These are phyloP conservation scores for Astreopora myriophthalma DNA, from an alignment of 64 coral and sea anemone species.

Conservation along the genomic window DNA sequence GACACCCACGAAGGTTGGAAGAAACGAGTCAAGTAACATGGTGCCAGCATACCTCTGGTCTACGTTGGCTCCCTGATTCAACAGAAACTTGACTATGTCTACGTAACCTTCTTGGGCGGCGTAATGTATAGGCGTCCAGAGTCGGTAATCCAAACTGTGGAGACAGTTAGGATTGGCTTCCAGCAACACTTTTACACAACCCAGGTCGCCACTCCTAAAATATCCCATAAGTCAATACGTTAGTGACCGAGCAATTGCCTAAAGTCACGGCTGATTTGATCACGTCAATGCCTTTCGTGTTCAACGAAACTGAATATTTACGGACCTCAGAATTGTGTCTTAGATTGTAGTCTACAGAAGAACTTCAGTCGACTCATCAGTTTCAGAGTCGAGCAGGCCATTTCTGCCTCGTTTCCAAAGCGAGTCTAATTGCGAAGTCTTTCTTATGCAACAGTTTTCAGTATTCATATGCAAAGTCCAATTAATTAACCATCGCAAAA, in stretches of 20 bases:
- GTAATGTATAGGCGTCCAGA: conserved; percentile 32
- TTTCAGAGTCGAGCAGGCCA: too few species aligned
- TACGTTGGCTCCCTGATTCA: conserved; percentile 48
- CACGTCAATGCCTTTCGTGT: too few species aligned
- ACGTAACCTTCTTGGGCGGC: conserved; percentile 21
- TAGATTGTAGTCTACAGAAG: too few species aligned
- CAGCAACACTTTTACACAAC: conserved; percentile 43
- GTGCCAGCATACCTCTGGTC: conserved; percentile 9
- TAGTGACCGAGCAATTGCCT: background rate
- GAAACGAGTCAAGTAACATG: too few species aligned
- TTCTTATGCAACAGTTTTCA: too few species aligned
- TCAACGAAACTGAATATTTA: too few species aligned
- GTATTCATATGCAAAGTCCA: too few species aligned
- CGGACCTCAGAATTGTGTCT: too few species aligned
- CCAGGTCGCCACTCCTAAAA: conserved; percentile 42
- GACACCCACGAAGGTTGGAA: background rate
- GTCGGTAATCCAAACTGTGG: conserved; percentile 30
- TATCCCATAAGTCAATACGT: background rate
- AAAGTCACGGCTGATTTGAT: background rate
- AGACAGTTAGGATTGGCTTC: conserved; percentile 34
- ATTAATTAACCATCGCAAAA: too few species aligned
- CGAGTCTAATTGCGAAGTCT: too few species aligned
- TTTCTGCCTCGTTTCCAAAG: too few species aligned
- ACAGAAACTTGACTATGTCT: conserved; percentile 17
- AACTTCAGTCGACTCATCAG: too few species aligned